phyloP scores from a whole-genome alignment of 2,113 vertebrate genomes.

The Prinia subflava region DNA sequence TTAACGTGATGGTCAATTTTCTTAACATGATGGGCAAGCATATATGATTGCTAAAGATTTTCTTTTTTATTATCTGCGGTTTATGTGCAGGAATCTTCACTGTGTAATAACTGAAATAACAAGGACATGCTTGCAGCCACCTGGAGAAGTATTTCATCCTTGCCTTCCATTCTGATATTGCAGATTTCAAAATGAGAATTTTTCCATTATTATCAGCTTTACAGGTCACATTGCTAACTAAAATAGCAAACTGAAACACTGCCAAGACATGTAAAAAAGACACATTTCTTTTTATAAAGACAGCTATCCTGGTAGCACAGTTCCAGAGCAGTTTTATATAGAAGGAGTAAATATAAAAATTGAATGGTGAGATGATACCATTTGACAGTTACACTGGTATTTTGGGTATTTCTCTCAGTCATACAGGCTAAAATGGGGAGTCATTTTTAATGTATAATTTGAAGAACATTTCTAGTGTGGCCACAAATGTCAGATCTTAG shows the following conservation, averaged over 20 bases:
- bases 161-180: neutral
- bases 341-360: neutral
- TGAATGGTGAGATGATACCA: neutral
- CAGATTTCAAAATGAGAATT: constrained; percentile 14
- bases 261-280: neutral
- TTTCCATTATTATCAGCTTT: neutral
- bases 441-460: neutral
- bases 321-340: neutral
- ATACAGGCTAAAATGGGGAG: neutral
- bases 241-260: constrained; percentile 3
- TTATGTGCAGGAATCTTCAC: neutral
- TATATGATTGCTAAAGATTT: neutral
- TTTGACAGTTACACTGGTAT: neutral
- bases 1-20: neutral
- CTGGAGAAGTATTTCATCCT: neutral
- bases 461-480: neutral
- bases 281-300: neutral
- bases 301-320: neutral
- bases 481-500: neutral
- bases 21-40: neutral
- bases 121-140: neutral
- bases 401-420: neutral
- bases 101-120: neutral
- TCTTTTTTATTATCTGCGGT: neutral
- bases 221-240: neutral